Evolutionary conservation across 2,888 invertebrate species (phyloP).

Genomic region (Aquatica leii): DNA sequence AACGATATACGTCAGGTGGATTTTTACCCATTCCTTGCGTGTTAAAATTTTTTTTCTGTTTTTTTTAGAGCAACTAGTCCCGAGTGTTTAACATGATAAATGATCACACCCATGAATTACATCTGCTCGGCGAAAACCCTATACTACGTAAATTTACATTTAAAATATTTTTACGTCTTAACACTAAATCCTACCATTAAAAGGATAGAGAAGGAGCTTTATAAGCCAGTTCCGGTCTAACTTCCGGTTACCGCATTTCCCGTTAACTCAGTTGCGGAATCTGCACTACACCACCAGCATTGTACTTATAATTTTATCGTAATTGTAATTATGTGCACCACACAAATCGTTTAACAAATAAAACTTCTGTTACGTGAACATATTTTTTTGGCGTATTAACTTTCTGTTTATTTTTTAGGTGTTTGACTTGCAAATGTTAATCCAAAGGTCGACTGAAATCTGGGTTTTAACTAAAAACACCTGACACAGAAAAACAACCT

Average conservation of each 20-base stretch:
- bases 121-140: constrained; percentile 2
- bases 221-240: constrained; percentile 19
- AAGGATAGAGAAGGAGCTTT: constrained; percentile 9
- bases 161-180: constrained; percentile 15
- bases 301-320: no score
- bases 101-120: constrained; percentile 10
- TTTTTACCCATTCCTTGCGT: constrained; percentile 5
- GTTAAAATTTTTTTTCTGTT: constrained; percentile 16
- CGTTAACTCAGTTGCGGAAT: constrained; percentile 17
- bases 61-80: constrained; percentile 12
- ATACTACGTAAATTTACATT: not conserved
- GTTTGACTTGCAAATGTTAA: no score
- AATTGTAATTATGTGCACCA: no score
- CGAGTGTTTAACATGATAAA: constrained; percentile 23
- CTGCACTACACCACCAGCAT: not conserved
- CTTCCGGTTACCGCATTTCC: constrained; percentile 21
- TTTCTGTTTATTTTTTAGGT: no score
- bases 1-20: constrained; percentile 16
- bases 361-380: no score
- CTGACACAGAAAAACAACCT: no score
- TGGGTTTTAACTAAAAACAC: no score
- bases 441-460: no score
- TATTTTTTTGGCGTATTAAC: no score
- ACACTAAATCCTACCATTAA: constrained; percentile 16
- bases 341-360: no score